phyloP scores from a whole-genome alignment of 2,888 invertebrate genomes.

The Priapulus caudatus region DNA sequence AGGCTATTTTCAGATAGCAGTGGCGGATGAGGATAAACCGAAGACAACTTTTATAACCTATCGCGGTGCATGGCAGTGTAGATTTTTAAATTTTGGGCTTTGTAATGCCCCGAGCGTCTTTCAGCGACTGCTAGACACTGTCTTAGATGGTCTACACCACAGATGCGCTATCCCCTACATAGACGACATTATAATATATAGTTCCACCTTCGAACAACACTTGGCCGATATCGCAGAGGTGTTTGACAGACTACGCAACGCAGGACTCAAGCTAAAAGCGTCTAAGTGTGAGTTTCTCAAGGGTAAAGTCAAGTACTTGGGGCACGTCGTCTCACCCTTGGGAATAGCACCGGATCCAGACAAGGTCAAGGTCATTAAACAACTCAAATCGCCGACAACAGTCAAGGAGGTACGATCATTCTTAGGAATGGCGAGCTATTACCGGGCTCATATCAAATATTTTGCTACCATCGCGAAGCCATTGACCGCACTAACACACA shows the following conservation, averaged over 20 bases:
- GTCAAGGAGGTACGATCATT: not conserved
- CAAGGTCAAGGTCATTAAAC: not conserved
- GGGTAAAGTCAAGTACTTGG: not conserved
- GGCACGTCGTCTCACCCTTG: not conserved
- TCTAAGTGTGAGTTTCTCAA: not conserved
- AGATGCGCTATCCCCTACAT: not conserved
- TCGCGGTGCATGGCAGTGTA: too few relatives aligned
- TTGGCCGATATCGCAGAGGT: not conserved
- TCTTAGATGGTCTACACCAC: too few relatives aligned
- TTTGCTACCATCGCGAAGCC: not conserved
- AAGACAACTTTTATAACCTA: too few relatives aligned
- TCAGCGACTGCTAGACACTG: too few relatives aligned
- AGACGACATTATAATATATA: not conserved
- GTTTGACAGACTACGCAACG: not conserved
- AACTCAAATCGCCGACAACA: not conserved
- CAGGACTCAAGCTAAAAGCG: not conserved
- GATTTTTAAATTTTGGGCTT: not conserved
- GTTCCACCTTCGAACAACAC: not conserved
- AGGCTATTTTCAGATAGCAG: too few relatives aligned
- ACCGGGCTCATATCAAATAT: not conserved
- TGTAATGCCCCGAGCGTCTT: too few relatives aligned
- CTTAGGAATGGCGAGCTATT: not conserved
- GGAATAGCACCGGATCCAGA: conserved; percentile 4
- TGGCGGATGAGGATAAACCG: too few relatives aligned
- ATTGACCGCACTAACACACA: not conserved